Base-by-base conservation (phyloP, 2,113 vertebrate genomes). In the Triplophysa rosa region DNA sequence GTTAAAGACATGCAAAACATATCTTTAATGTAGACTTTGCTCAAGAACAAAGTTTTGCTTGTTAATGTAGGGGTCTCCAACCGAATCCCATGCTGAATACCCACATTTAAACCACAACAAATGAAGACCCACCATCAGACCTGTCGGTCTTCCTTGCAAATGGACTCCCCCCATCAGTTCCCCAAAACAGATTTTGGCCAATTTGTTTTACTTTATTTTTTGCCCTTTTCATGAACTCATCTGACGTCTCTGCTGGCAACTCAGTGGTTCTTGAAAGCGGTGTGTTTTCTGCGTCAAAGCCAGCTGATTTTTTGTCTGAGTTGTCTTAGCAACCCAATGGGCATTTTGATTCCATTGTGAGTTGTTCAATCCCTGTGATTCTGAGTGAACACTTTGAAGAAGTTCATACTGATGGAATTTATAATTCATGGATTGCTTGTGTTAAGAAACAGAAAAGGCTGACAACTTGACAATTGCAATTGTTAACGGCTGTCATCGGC, bases 341-440 rank as follows among this genome's bases (percentile, higher is more conserved):
- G 58, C 80, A 77, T 72, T 80, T 74, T 83, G 77, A 85, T 82
- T 77, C 45, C 52, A 75, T 62, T 81, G 42, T 52, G 80, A 2
- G 29, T 9, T 64, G 80, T 29, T 19, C 52, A 58, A 12, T 37
- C 49, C 19, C 17, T 14, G 8, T 37, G 61, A 24, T 16, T 9
- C 8, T 16, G 42, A 52, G 61, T 16, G 54, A 70, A 49, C 52
- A 13, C 10, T 58, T 69, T 33, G 47, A 74, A 74, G 14, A 19
- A 21, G n/a, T 59, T 68, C 52, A 24, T 54, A 24, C n/a, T 45
- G 33, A 74, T 42, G 19, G 37, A 45, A 21, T 14, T 4, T 0
- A 45, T 62, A 47, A 74, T 26, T 37, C 33, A 37, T 47, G 37
- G 8, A 24, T 23, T 9, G n/a, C 58, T 26, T 24, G 37, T 74